These are phyloP conservation scores for Eustalomyia histrio DNA, from an alignment of 2,888 invertebrate species.

Conservation along the genomic window DNA sequence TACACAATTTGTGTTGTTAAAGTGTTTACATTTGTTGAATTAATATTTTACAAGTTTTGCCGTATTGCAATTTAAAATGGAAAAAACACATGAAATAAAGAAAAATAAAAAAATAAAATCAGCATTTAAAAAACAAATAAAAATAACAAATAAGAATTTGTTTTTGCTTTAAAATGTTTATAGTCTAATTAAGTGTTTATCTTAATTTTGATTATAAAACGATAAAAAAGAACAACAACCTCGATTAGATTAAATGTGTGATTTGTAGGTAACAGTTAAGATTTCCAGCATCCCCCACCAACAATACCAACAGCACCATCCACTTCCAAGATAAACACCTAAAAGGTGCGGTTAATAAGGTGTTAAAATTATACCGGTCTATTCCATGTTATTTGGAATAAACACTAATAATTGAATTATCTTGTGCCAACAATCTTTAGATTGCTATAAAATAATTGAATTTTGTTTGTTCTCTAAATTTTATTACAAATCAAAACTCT, in stretches of 20 bases:
- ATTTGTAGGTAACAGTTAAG: not conserved
- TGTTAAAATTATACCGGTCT: not conserved
- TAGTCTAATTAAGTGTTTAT: slow-evolving; percentile 5
- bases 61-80: slow-evolving; percentile 24
- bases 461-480: not conserved
- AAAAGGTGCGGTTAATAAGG: not conserved
- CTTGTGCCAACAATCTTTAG: slow-evolving; percentile 2
- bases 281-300: not conserved
- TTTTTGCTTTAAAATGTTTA: not conserved
- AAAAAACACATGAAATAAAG: not conserved
- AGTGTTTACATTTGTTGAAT: slow-evolving; percentile 25
- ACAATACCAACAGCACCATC: not conserved
- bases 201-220: not conserved
- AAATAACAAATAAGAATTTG: not conserved
- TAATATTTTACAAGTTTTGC: slow-evolving; percentile 29
- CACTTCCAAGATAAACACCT: not conserved
- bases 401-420: not conserved
- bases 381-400: not conserved
- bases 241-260: not conserved
- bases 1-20: not conserved
- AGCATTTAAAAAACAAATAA: not conserved
- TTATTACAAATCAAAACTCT: no score
- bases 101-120: not conserved
- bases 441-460: not conserved
- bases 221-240: not conserved